Evolutionary conservation across 2,888 invertebrate genomes (phyloP), one percentile per base, ranked within the genome.

Genomic region (Caenorhabditis zanzibari): DNA sequence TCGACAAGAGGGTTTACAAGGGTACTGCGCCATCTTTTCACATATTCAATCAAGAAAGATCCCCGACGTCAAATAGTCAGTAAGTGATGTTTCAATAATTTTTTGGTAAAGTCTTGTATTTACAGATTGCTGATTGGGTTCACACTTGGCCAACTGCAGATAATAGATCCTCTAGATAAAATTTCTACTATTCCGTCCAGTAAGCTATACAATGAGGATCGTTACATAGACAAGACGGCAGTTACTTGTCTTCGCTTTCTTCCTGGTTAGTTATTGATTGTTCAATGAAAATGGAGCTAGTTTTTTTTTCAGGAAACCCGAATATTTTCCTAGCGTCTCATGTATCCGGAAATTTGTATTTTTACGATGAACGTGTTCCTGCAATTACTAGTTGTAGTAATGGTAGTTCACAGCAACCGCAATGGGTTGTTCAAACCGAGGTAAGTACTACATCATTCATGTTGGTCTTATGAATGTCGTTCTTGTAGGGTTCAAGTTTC

Each of bases 21-120:
- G 98, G 98, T 92, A 98, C 97, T 71, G 97, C 96, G 94, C 99
- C 98, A 22, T 99, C 98, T 32, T 98, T 98, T 93, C 99, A 99
- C 93, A 97, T 98, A 94, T 98, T 99, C 93, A 98, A 98, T 94
- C 95, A 95, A 68, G 90, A 92, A 71, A 91, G 92, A 4, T 92
- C 93, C 10, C 88, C 91, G 1, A 82, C 77, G 9, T 72, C 79
- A 16, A 86, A 86, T 35, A 89, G 90, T 86, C 81, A 82, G 89
- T 89, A 32, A 38, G 58, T 52, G 10, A 47, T 1, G 26, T 22
- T 22, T 41, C 47, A n/a, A n/a, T n/a, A n/a, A n/a, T n/a, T n/a
- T n/a, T n/a, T n/a, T n/a, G n/a, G n/a, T n/a, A n/a, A n/a, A n/a
- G n/a, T n/a, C n/a, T n/a, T n/a, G n/a, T n/a, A n/a, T n/a, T n/a